A percentile compares a stretch with the other conserved stretches of the same genome.
These are phyloP conservation scores for Napeogenes sylphis DNA, from an alignment of 2,888 invertebrate genomes.

Conservation along the genomic window DNA sequence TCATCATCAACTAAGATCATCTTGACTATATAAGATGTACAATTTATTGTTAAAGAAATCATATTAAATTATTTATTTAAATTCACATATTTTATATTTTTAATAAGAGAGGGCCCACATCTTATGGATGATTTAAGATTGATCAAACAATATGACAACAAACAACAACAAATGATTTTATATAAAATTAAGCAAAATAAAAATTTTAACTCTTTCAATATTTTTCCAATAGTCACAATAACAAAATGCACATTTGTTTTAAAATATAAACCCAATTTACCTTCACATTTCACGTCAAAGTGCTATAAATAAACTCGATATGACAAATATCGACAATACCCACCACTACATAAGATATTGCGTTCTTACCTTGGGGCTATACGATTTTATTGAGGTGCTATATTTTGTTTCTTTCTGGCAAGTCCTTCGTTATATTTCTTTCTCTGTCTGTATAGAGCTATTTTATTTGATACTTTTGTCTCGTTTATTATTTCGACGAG, in stretches of 20 bases:
- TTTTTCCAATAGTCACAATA: background rate
- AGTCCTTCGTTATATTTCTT: conserved; percentile 28
- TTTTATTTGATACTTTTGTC: conserved; percentile 45
- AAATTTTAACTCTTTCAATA: too few species aligned
- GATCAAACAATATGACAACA: too few species aligned
- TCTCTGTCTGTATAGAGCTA: conserved; percentile 29
- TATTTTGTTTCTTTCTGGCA: conserved; percentile 34
- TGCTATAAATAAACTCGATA: conserved; percentile 24
- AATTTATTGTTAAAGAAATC: too few species aligned
- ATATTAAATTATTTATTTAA: too few species aligned
- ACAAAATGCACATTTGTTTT: conserved; percentile 7
- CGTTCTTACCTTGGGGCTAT: conserved; percentile 45
- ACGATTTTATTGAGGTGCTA: conserved; percentile 33
- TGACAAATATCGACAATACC: conserved; percentile 26
- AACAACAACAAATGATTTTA: too few species aligned
- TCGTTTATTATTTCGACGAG: conserved; percentile 31
- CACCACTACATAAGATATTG: conserved; percentile 47
- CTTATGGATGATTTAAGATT: too few species aligned
- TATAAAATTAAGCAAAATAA: too few species aligned
- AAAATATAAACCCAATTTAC: conserved; percentile 11
- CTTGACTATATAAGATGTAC: too few species aligned
- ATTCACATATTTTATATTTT: too few species aligned
- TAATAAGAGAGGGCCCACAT: too few species aligned
- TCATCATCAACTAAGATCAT: too few species aligned
- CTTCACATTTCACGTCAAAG: conserved; percentile 19